A percentile compares a stretch with the other conserved stretches of the same genome.
Conservation (phyloP, 2,888 invertebrate genomes). For the Cordylochernes scorpioides region DNA sequence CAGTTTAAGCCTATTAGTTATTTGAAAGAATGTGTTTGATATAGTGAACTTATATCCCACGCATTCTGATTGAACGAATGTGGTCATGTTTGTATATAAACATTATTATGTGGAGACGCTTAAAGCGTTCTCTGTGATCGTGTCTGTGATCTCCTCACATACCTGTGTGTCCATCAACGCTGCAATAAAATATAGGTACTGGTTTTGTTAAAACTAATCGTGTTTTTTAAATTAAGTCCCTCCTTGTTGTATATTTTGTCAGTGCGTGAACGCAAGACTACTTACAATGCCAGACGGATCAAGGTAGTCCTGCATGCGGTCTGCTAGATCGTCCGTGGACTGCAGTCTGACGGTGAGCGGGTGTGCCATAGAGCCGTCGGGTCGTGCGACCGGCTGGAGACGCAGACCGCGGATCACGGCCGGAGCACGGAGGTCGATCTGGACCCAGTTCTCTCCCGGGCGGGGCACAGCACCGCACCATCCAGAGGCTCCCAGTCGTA, state of each 20-base stretch:
- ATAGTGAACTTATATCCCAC: too few relatives aligned
- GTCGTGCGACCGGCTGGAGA: constrained; percentile 35
- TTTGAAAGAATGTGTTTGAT: too few relatives aligned
- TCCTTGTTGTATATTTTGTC: background rate
- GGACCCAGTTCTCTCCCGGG: constrained; percentile 61
- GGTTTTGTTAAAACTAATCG: background rate
- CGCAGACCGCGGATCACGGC: constrained; percentile 67
- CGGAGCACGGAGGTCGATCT: constrained; percentile 54
- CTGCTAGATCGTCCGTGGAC: constrained; percentile 63
- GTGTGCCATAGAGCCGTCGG: constrained; percentile 49
- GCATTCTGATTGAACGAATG: too few relatives aligned
- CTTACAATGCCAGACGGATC: constrained; percentile 49
- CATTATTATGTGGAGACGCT: too few relatives aligned
- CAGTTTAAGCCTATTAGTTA: too few relatives aligned
- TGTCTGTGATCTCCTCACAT: too few relatives aligned
- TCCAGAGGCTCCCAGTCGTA: too few relatives aligned
- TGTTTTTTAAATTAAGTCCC: background rate
- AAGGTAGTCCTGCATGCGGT: constrained; percentile 63
- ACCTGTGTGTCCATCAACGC: too few relatives aligned
- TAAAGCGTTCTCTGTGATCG: too few relatives aligned
- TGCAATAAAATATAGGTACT: background rate
- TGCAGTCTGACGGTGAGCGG: constrained; percentile 66
- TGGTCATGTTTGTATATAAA: too few relatives aligned
- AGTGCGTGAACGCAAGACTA: too few relatives aligned
- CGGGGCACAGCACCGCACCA: constrained; percentile 71